A percentile compares a stretch with the other conserved stretches of the same genome.
Evolutionary conservation across 2,888 invertebrate species (phyloP).

Genomic region (Crepidodera aurea): DNA sequence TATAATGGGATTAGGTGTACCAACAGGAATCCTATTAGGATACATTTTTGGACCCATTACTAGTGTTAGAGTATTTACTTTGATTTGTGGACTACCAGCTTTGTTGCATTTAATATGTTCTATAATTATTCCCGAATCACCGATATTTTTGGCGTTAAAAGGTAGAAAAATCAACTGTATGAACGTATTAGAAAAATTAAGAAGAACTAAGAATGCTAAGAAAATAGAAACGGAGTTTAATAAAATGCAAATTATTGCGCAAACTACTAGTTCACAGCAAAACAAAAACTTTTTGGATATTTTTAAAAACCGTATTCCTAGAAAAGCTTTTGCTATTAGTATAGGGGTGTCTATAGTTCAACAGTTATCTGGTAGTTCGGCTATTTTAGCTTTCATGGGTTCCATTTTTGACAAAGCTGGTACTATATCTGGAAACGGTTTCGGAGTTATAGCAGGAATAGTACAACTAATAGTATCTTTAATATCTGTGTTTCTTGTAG

Average conservation of each 20-base stretch:
- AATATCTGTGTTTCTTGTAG: constrained; percentile 76
- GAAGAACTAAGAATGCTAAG: constrained; percentile 11
- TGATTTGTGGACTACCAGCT: constrained; percentile 34
- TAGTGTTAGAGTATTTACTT: constrained; percentile 32
- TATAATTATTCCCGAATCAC: constrained; percentile 39
- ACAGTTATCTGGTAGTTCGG: constrained; percentile 80
- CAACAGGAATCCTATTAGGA: constrained; percentile 36
- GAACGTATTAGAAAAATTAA: constrained; percentile 56
- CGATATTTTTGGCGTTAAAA: constrained; percentile 49
- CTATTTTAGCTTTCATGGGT: constrained; percentile 78
- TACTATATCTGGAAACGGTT: constrained; percentile 68
- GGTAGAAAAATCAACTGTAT: constrained; percentile 69
- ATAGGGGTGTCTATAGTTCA: constrained; percentile 82
- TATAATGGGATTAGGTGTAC: constrained; percentile 15
- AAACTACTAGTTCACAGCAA: constrained; percentile 18
- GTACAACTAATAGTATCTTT: constrained; percentile 76
- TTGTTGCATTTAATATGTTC: constrained; percentile 32
- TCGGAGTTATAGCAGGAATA: constrained; percentile 78
- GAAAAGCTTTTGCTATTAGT: constrained; percentile 71
- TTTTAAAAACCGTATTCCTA: constrained; percentile 11
- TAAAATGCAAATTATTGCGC: constrained; percentile 25
- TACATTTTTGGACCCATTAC: constrained; percentile 39
- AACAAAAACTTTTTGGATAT: constrained; percentile 20
- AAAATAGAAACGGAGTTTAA: constrained; percentile 34
- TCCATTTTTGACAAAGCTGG: constrained; percentile 76